Conservation (phyloP, 2,888 invertebrate species). For the Morpho achilles region DNA sequence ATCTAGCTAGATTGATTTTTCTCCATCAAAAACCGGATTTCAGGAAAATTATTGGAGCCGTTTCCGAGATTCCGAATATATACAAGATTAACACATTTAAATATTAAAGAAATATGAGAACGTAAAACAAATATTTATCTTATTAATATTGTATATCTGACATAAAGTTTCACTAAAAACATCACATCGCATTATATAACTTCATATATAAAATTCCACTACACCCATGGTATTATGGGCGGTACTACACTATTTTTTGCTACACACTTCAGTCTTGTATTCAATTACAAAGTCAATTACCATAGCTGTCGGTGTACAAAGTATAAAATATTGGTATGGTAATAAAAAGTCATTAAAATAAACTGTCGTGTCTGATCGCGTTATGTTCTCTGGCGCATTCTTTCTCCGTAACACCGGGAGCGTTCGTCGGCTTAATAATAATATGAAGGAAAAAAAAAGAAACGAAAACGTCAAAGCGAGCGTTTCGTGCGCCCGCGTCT, state of each 20-base stretch:
- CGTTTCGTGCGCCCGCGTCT: constrained; percentile 59
- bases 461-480: constrained; percentile 67
- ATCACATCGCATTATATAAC: background rate
- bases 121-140: no score
- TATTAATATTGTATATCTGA: no score
- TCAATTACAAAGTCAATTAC: constrained; percentile 31
- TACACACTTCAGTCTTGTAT: constrained; percentile 17
- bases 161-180: background rate
- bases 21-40: no score
- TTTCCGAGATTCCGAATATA: no score
- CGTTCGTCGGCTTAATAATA: constrained; percentile 72
- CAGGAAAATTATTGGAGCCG: no score
- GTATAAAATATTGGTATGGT: constrained; percentile 25
- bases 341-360: constrained; percentile 28
- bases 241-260: constrained; percentile 17
- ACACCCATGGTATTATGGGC: constrained; percentile 8
- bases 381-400: constrained; percentile 66
- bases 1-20: no score
- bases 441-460: constrained; percentile 73
- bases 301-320: constrained; percentile 26
- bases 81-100: no score
- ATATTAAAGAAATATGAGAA: no score
- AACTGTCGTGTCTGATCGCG: constrained; percentile 52
- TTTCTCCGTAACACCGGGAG: constrained; percentile 78
- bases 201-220: constrained; percentile 14